A percentile compares a stretch with the other conserved stretches of the same genome.
phyloP scores from a whole-genome alignment of 1,140 invertebrate species.

The Scaptomyza graminum region DNA sequence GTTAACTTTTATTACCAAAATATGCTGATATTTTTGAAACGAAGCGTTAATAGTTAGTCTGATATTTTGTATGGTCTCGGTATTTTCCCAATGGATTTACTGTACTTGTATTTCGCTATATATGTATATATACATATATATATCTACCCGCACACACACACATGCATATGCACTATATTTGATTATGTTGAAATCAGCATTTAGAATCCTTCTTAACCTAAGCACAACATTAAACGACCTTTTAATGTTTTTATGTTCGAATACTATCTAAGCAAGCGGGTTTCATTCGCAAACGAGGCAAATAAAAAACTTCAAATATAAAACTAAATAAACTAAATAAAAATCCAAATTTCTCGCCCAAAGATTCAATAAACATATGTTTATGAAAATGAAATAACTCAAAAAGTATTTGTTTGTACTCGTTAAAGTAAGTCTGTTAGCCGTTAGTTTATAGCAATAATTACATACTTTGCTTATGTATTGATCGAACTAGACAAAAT shows the following conservation, averaged over 20 bases:
- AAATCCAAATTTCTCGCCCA: conserved; percentile 24
- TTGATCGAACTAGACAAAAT: conserved; percentile 36
- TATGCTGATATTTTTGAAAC: conserved; percentile 46
- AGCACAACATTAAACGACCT: background rate
- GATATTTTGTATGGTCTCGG: conserved; percentile 35
- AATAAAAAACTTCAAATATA: conserved; percentile 10
- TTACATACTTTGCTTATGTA: conserved; percentile 54
- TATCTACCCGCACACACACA: background rate
- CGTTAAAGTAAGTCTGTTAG: conserved; percentile 67
- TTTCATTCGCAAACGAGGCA: conserved; percentile 61
- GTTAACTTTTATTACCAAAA: conserved; percentile 51
- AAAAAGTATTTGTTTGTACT: conserved; percentile 26
- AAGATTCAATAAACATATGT: conserved; percentile 16
- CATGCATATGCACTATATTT: conserved; percentile 1
- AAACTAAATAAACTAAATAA: background rate
- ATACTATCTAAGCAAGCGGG: conserved; percentile 50
- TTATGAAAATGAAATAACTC: conserved; percentile 9
- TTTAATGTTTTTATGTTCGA: conserved; percentile 16
- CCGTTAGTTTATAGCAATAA: conserved; percentile 66
- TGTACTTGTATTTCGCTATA: conserved; percentile 10
- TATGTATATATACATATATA: background rate
- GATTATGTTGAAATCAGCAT: conserved; percentile 21
- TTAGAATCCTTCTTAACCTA: conserved; percentile 2
- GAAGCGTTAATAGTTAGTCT: conserved; percentile 43
- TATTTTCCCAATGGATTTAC: conserved; percentile 1